Base-by-base conservation (phyloP, 1,140 invertebrate genomes). In the Periplaneta americana region DNA sequence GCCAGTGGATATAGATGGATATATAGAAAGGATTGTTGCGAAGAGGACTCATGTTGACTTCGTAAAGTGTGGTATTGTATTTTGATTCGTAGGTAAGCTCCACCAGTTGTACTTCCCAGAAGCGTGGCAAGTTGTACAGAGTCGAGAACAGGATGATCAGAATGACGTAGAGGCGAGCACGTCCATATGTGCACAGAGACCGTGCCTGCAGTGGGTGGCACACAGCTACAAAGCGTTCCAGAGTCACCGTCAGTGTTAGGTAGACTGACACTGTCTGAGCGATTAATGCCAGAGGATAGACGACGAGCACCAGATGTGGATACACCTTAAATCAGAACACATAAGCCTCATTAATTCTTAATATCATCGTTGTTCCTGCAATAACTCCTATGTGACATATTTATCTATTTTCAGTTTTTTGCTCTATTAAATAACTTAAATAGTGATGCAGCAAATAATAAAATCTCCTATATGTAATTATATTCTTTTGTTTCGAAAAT, bases 161-260 rank as follows among this genome's bases (percentile, higher is more conserved):
- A 3, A 96, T 87, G 13, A 98, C 95, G 85, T 97, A 97, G 82
- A 95, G 91, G 48, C 96, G 91, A 8, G 97, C 96, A 48, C 97
- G 90, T 2, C 95, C 93, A 85, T 97, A 97, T 0, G 97, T 99
- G 88, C 97, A 99, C 76, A 98, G 91, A 0, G 94, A 95, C 75
- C 96, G 91, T 0, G 97, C 97, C 82, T 93, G 92, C 13, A 99
- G 89, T 0, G 97, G 98, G 88, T 98, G 96, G 86, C 98, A 99
- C 0, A 99, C 98, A 1, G 98, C 98, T 66, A 99, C 95, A 89
- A 97, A 99, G 75, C 98, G 91, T 88, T 99, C 98, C 84, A 98
- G 91, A 0, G 98, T 99, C 57, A 99, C 98, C 1, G 96, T 96
- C 75, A 99, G 92, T 0, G 98, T 99, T 83, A 98, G 91, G 90